Evolutionary conservation across 1,140 invertebrate genomes (phyloP).

Genomic region (Panulirus ornatus): DNA sequence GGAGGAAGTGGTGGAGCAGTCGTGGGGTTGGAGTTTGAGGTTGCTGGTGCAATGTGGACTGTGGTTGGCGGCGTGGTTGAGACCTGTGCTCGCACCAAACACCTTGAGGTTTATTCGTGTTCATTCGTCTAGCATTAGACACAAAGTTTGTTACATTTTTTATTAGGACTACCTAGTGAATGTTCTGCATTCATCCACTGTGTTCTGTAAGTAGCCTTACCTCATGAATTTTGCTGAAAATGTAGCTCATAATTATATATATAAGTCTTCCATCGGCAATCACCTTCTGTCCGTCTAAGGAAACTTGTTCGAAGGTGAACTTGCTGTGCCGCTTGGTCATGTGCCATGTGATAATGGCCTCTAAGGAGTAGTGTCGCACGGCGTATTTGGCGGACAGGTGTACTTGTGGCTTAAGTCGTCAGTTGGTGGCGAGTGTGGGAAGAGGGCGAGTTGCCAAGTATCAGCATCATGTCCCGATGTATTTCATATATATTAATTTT

Average conservation of each 20-base stretch:
- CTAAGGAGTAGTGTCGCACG: not conserved
- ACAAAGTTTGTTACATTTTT: too few species aligned
- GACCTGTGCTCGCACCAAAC: not conserved
- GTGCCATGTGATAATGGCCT: conserved; percentile 2
- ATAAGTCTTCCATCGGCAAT: conserved; percentile 38
- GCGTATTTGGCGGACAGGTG: not conserved
- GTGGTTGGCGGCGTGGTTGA: not conserved
- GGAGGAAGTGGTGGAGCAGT: not conserved
- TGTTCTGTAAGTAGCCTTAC: not conserved
- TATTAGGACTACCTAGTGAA: too few species aligned
- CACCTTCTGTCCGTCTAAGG: conserved; percentile 33
- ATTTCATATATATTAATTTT: not conserved
- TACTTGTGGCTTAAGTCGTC: conserved; percentile 1
- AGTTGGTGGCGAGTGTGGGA: conserved; percentile 22
- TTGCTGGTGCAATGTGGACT: not conserved
- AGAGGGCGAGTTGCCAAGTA: conserved; percentile 4
- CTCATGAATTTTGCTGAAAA: not conserved
- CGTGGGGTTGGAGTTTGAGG: conserved; percentile 2
- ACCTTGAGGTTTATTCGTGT: not conserved
- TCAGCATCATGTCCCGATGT: not conserved
- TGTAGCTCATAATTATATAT: not conserved
- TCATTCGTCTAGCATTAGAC: not conserved
- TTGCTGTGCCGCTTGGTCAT: not conserved
- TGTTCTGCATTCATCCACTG: not conserved
- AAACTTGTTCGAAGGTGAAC: conserved; percentile 48